Conservation (phyloP, 1,140 invertebrate genomes). For the Drosophila persimilis region DNA sequence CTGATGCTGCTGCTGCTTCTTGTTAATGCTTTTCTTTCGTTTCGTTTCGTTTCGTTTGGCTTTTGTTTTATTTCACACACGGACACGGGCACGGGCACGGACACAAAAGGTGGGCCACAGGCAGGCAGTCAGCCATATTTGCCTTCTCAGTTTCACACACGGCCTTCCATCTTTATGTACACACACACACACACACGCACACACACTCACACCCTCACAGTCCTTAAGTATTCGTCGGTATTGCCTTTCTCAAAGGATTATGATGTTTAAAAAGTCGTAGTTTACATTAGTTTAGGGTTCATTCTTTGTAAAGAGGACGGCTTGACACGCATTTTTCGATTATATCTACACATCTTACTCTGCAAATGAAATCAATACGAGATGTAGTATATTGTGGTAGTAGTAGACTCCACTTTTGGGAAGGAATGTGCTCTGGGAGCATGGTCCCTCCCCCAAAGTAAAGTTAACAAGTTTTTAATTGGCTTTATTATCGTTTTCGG, state of each 20-base stretch:
- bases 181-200: slow-evolving; percentile 15
- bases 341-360: slow-evolving; percentile 62
- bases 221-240: slow-evolving; percentile 18
- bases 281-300: slow-evolving; percentile 54
- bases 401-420: not conserved
- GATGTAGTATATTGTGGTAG: not conserved
- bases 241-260: slow-evolving; percentile 15
- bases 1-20: slow-evolving; percentile 21
- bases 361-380: slow-evolving; percentile 11
- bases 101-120: slow-evolving; percentile 64
- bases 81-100: slow-evolving; percentile 20
- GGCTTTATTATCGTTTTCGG: slow-evolving; percentile 25
- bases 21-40: slow-evolving; percentile 21
- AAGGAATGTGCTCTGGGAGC: not conserved
- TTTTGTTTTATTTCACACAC: slow-evolving; percentile 65
- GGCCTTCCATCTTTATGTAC: slow-evolving; percentile 42
- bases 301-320: slow-evolving; percentile 75
- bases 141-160: slow-evolving; percentile 45
- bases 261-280: slow-evolving; percentile 52
- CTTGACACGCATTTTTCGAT: slow-evolving; percentile 72
- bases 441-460: not conserved
- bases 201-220: not conserved
- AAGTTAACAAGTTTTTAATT: slow-evolving; percentile 24
- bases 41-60: slow-evolving; percentile 2
- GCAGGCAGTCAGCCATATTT: slow-evolving; percentile 49